Conservation (phyloP, 2,113 vertebrate species). For the Puffinus mauretanicus region DNA sequence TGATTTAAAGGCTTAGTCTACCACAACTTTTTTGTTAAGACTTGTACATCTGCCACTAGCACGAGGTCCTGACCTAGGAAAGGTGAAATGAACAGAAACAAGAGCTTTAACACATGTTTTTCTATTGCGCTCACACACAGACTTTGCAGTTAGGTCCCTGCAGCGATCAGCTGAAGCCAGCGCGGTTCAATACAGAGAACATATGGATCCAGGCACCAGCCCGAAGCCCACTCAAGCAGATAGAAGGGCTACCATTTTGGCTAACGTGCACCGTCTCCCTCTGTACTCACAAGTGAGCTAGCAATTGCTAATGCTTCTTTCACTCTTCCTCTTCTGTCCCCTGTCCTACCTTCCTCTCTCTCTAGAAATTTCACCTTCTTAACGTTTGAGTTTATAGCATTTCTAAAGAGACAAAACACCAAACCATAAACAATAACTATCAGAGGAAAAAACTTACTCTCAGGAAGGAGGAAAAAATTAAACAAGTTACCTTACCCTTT, state of each 20-base stretch:
- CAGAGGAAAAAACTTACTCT: background rate
- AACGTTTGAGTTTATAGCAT: background rate
- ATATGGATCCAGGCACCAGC: background rate
- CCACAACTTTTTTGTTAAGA: rapidly evolving
- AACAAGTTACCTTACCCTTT: background rate
- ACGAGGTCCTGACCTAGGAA: background rate
- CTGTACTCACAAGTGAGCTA: rapidly evolving
- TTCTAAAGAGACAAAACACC: background rate
- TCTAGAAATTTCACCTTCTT: background rate
- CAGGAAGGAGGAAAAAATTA: background rate
- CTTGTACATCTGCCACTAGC: background rate
- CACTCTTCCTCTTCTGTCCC: background rate
- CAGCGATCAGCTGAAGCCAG: background rate
- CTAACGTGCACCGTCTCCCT: too few species aligned
- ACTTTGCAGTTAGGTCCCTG: background rate
- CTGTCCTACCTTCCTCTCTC: background rate
- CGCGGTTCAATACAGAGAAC: rapidly evolving
- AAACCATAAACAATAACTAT: background rate
- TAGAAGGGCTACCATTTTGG: rapidly evolving
- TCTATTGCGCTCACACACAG: background rate
- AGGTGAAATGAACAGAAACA: background rate
- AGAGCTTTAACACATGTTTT: background rate
- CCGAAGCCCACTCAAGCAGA: background rate
- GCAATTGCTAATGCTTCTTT: background rate
- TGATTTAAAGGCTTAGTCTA: background rate